Percentiles rank a stretch among this genome's conserved stretches.
Conservation (phyloP, 1,140 invertebrate species). For the Tribolium madens region DNA sequence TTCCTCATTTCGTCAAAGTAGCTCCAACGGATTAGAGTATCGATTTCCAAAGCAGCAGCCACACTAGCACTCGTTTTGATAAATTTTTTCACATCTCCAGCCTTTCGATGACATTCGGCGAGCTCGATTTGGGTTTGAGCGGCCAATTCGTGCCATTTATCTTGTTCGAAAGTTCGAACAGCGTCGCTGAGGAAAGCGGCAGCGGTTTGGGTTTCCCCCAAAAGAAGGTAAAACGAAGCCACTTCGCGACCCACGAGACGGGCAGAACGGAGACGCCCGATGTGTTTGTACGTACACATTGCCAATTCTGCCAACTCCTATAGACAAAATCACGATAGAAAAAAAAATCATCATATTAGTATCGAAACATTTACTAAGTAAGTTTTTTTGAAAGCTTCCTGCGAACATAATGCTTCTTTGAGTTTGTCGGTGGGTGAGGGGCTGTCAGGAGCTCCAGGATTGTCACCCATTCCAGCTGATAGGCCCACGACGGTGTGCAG, state of each 20-base stretch:
- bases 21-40: conserved; percentile 78
- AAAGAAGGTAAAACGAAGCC: conserved; percentile 89
- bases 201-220: conserved; percentile 89
- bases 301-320: conserved; percentile 92
- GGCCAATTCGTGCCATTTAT: conserved; percentile 86
- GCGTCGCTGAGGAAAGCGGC: conserved; percentile 90
- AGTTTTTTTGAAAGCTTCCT: conserved; percentile 88
- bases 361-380: conserved; percentile 88
- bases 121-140: conserved; percentile 86
- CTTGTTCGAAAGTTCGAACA: conserved; percentile 85
- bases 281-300: conserved; percentile 97
- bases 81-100: conserved; percentile 80
- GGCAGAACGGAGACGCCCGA: conserved; percentile 86
- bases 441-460: conserved; percentile 67
- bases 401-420: conserved; percentile 91
- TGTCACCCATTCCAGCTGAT: conserved; percentile 89
- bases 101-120: conserved; percentile 86
- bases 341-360: no score
- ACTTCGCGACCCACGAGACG: conserved; percentile 89
- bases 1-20: conserved; percentile 84
- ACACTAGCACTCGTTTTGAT: conserved; percentile 82
- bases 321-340: conserved; percentile 32
- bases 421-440: conserved; percentile 85
- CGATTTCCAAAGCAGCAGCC: conserved; percentile 78
- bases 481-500: conserved; percentile 90